phyloP scores from a whole-genome alignment of 2,888 invertebrate species.

The Conistra vaccinii region DNA sequence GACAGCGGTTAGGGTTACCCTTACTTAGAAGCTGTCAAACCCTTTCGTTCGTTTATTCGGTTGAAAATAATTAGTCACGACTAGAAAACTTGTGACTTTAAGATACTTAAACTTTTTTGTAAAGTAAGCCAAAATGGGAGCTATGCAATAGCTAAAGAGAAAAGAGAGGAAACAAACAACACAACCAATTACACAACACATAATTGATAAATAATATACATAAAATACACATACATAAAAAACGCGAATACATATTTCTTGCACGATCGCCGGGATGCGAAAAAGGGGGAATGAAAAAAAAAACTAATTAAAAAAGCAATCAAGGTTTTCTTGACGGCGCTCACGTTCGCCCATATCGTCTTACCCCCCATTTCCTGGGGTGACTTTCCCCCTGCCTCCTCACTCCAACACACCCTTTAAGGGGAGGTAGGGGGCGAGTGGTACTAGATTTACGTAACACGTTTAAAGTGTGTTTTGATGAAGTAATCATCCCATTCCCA shows the following conservation, averaged over 20 bases:
- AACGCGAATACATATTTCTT: constrained; percentile 87
- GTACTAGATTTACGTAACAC: constrained; percentile 91
- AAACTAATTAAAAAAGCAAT: constrained; percentile 91
- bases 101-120: neutral
- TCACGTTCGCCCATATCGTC: constrained; percentile 91
- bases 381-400: constrained; percentile 71
- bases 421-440: constrained; percentile 81
- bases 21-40: constrained; percentile 42
- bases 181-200: constrained; percentile 43
- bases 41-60: constrained; percentile 33
- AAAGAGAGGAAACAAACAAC: constrained; percentile 1
- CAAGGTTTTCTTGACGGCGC: constrained; percentile 91
- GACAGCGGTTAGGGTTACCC: constrained; percentile 33
- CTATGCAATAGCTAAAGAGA: neutral
- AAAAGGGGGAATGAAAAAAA: constrained; percentile 89
- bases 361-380: constrained; percentile 88
- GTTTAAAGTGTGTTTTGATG: constrained; percentile 91
- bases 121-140: neutral
- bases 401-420: constrained; percentile 82
- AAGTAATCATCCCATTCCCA: constrained; percentile 91
- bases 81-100: neutral
- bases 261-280: constrained; percentile 86
- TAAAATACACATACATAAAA: constrained; percentile 76
- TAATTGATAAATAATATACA: constrained; percentile 73
- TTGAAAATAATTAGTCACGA: constrained; percentile 27